These are phyloP conservation scores for Ceramica pisi DNA, from an alignment of 2,888 invertebrate genomes.

Conservation along the genomic window DNA sequence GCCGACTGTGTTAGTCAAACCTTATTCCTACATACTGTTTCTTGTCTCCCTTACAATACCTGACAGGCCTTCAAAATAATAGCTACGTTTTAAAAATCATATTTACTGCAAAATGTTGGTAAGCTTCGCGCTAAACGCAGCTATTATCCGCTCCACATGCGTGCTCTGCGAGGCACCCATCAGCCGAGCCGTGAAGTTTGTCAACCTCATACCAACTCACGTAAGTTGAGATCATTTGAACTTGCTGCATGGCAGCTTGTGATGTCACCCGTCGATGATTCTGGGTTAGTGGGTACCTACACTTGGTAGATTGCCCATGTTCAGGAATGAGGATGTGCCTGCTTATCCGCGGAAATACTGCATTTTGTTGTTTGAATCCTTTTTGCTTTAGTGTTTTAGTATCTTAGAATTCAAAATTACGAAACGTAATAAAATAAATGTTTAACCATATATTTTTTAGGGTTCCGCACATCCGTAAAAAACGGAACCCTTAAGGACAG, in stretches of 20 bases:
- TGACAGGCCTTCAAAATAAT: background rate
- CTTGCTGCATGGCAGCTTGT: background rate
- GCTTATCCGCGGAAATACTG: background rate
- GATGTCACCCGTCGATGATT: slow-evolving; percentile 19
- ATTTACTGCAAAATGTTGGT: slow-evolving; percentile 37
- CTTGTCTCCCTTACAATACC: background rate
- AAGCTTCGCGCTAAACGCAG: slow-evolving; percentile 46
- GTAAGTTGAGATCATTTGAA: slow-evolving; percentile 32
- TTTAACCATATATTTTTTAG: too few relatives aligned
- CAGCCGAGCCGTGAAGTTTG: slow-evolving; percentile 61
- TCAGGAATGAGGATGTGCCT: background rate
- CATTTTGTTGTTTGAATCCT: background rate
- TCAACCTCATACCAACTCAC: slow-evolving; percentile 35
- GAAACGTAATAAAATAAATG: too few relatives aligned
- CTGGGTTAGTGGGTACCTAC: slow-evolving; percentile 9
- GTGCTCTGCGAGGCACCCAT: slow-evolving; percentile 19
- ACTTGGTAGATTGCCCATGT: background rate
- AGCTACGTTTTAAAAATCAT: background rate
- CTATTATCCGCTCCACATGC: slow-evolving; percentile 61
- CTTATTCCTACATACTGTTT: background rate
- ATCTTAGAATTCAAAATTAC: too few relatives aligned
- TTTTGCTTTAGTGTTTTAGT: too few relatives aligned
- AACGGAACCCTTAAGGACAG: too few relatives aligned
- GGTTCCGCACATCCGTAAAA: too few relatives aligned
- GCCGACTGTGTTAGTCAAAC: background rate